Evolutionary conservation across 2,113 vertebrate species (phyloP).

Genomic region (Acanthisitta chloris): DNA sequence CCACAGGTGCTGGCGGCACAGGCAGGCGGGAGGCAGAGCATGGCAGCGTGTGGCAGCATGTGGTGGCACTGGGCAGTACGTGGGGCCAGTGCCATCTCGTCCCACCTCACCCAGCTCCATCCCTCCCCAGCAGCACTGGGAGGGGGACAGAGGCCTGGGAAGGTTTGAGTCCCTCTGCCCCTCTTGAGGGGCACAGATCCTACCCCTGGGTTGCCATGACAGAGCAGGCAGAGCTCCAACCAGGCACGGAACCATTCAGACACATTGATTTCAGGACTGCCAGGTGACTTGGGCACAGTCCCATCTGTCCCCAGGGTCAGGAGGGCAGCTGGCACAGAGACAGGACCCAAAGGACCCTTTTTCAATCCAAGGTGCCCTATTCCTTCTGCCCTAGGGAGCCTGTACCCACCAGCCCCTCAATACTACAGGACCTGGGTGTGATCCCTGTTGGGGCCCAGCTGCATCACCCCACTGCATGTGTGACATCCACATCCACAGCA

Average conservation of each 20-base stretch:
- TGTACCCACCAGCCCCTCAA: not conserved
- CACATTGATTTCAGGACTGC: not conserved
- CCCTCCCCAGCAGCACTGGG: not conserved
- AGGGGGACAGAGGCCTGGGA: not conserved
- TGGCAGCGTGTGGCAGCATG: not conserved
- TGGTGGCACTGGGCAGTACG: not conserved
- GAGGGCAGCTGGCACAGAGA: not conserved
- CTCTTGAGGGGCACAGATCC: not conserved
- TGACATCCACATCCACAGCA: not conserved
- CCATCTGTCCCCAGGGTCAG: not conserved
- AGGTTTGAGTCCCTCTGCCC: not conserved
- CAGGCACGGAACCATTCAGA: fast-evolving
- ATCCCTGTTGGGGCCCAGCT: not conserved
- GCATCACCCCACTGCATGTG: fast-evolving
- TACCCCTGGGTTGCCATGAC: fast-evolving
- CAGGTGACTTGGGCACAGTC: not conserved
- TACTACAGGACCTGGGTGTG: not conserved
- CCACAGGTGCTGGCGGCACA: not conserved
- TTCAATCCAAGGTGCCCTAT: not conserved
- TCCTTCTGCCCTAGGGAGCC: not conserved
- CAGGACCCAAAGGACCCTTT: not conserved
- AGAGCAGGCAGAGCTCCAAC: not conserved
- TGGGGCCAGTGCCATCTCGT: fast-evolving
- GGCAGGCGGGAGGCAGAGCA: not conserved
- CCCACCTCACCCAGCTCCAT: not conserved